Conservation (phyloP, 2,888 invertebrate species). For the Trissolcus japonicus region DNA sequence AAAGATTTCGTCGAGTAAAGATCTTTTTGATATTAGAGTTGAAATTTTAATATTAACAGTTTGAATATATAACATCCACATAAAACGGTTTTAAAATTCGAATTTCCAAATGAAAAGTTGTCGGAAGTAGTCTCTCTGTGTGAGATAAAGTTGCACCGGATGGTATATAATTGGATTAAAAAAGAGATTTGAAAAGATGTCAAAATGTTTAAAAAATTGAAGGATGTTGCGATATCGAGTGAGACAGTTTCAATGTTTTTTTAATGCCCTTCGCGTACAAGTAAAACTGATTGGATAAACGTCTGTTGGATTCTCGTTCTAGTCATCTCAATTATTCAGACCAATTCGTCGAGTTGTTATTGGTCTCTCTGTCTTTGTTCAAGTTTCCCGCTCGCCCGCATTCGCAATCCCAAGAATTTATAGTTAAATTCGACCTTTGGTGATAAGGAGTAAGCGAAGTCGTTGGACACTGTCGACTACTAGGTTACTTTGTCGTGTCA, state of each 20-base stretch:
- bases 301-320: constrained; percentile 46
- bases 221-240: constrained; percentile 16
- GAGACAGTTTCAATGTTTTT: constrained; percentile 52
- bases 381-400: constrained; percentile 25
- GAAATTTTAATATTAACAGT: no score
- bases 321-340: constrained; percentile 58
- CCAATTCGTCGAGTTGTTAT: constrained; percentile 51
- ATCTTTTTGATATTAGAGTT: no score
- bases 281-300: constrained; percentile 56
- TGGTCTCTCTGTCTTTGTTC: constrained; percentile 33
- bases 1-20: no score
- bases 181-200: background rate
- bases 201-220: background rate
- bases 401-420: constrained; percentile 50
- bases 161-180: no score
- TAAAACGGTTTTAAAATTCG: no score
- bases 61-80: no score
- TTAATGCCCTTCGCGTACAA: constrained; percentile 37
- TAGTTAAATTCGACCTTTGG: constrained; percentile 47
- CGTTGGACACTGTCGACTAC: constrained; percentile 35
- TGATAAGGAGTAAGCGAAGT: constrained; percentile 25
- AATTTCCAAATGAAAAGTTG: no score
- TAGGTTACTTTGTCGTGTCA: constrained; percentile 18
- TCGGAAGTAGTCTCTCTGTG: no score
- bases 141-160: no score